A percentile compares a stretch with the other conserved stretches of the same genome.
Evolutionary conservation across 2,888 invertebrate genomes (phyloP).

Genomic region (Aphodius sticticus): DNA sequence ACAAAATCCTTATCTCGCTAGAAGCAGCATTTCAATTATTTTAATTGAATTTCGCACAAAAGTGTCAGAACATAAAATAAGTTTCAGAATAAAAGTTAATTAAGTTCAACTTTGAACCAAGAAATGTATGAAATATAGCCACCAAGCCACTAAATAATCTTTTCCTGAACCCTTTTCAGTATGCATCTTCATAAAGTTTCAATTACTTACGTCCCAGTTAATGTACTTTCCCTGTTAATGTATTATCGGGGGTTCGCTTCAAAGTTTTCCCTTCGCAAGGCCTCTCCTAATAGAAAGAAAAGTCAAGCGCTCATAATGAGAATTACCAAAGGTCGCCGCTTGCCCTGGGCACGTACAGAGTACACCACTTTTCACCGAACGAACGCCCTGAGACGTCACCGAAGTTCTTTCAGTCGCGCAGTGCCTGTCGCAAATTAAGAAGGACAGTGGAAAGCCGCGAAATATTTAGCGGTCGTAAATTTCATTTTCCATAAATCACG

Average conservation of each 20-base stretch:
- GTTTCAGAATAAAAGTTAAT: too few species aligned
- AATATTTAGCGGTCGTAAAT: conserved; percentile 23
- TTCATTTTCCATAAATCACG: conserved; percentile 22
- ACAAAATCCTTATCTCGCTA: too few species aligned
- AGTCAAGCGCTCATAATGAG: neutral
- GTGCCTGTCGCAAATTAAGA: conserved; percentile 20
- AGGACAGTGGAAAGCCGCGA: conserved; percentile 23
- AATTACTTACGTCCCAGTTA: neutral
- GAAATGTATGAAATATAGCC: too few species aligned
- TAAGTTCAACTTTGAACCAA: too few species aligned
- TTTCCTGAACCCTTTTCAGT: neutral
- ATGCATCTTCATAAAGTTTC: conserved; percentile 4
- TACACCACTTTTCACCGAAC: neutral
- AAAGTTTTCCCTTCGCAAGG: neutral
- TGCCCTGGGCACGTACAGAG: neutral
- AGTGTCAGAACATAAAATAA: too few species aligned
- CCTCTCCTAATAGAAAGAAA: neutral
- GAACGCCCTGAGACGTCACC: neutral
- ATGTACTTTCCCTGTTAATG: neutral
- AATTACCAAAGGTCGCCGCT: neutral
- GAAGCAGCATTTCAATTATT: too few species aligned
- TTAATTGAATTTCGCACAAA: too few species aligned
- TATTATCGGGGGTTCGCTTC: neutral
- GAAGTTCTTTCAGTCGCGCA: neutral
- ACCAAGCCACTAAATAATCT: too few species aligned